Evolutionary conservation across 2,888 invertebrate genomes (phyloP).

Genomic region (Brenthis ino): DNA sequence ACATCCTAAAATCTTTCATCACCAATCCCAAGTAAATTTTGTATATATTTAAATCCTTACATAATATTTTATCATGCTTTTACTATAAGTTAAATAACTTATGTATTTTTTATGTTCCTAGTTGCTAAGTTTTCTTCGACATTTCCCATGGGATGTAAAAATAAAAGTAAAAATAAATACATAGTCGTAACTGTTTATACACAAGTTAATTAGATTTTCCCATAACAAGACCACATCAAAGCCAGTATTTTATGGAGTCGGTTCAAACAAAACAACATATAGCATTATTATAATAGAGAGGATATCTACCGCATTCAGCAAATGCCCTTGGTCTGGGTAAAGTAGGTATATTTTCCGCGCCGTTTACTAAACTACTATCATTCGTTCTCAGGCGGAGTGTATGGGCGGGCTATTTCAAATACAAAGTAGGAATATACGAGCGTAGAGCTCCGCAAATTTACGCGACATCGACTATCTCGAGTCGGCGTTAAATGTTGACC

Average conservation of each 20-base stretch:
- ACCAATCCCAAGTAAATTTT: too few relatives aligned
- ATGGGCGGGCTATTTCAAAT: conserved; percentile 20
- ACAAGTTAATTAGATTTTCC: background rate
- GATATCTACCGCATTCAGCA: conserved; percentile 1
- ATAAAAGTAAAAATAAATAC: too few relatives aligned
- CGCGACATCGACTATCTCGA: background rate
- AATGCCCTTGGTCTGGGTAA: conserved; percentile 16
- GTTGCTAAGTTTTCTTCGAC: too few relatives aligned
- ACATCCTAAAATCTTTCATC: too few relatives aligned
- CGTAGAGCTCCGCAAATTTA: background rate
- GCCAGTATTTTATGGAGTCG: background rate
- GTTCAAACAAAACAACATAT: background rate
- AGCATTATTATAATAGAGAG: background rate
- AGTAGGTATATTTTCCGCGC: conserved; percentile 27
- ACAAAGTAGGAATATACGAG: conserved; percentile 9
- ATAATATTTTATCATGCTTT: too few relatives aligned
- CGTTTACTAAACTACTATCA: conserved; percentile 27
- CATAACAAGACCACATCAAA: background rate
- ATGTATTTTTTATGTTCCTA: too few relatives aligned
- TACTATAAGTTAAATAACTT: too few relatives aligned
- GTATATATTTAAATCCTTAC: too few relatives aligned
- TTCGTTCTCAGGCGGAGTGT: conserved; percentile 23
- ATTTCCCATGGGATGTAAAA: too few relatives aligned
- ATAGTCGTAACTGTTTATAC: too few relatives aligned
- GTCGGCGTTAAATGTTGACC: background rate